Base-by-base conservation (phyloP, 1,140 invertebrate genomes). In the Nilaparvata lugens region DNA sequence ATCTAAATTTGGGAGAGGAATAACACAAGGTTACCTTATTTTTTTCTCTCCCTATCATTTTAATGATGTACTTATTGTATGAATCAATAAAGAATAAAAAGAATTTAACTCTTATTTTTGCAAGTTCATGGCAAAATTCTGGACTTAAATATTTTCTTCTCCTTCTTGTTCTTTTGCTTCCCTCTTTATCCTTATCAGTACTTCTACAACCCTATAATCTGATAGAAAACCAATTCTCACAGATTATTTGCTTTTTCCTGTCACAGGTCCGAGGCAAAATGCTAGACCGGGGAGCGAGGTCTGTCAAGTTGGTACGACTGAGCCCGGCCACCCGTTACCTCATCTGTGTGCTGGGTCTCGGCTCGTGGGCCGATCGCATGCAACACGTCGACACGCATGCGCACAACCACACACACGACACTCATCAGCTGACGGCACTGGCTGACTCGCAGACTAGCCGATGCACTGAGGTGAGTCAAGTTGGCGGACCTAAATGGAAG, bases 331-430 rank as follows among this genome's bases (percentile, higher is more conserved):
- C 87, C 0, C 79, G 82, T 56, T 95, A 95, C 74, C 79, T 84
- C 55, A 85, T 95, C 65, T 95, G 91, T 72, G 88, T 94, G 19
- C 76, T 91, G 59, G 90, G 89, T 2, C 75, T 90, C 24, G 87
- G 88, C 56, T 85, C 84, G 71, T 86, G 86, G 79, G 60, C 57
- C 7, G 67, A 9, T 23, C 52, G 58, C 14, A 48, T 28, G 28
- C 64, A 65, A 35, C 56, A 64, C 51, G 62, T 62, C 21, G 24
- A 55, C 56, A 18, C 45, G 40, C 58, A 56, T 35, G 9, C 42
- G 43, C 1, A n/a, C 14, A 16, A 9, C 31, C 2, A 14, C 31
- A 1, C 25, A 40, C 14, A 31, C 61, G 48, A 35, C 21, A 18
- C 5, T 48, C 21, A 1, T 40, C 11, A 48, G 5, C 45, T 48